Percentiles rank a stretch among this genome's conserved stretches.
Evolutionary conservation across 2,113 vertebrate species (phyloP).

Genomic region (Edolisoma coerulescens): DNA sequence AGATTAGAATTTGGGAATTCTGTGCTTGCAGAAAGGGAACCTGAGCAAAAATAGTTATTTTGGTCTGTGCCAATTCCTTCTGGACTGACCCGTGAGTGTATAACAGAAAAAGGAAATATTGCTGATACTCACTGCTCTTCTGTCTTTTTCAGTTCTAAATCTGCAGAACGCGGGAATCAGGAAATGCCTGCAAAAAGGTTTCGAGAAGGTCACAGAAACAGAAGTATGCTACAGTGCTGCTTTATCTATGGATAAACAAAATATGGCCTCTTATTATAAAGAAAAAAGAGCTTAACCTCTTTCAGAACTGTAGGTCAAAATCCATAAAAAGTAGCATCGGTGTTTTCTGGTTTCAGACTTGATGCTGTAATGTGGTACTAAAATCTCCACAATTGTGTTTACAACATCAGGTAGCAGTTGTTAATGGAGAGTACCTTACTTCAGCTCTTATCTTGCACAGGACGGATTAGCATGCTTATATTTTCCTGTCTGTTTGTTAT

Average conservation of each 20-base stretch:
- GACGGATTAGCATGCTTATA: background rate
- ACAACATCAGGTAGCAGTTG: constrained; percentile 1
- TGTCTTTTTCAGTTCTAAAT: background rate
- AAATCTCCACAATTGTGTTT: background rate
- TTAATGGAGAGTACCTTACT: background rate
- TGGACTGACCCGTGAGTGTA: fast-evolving
- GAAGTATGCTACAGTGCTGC: background rate
- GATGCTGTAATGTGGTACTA: background rate
- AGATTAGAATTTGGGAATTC: background rate
- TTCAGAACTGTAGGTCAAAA: background rate
- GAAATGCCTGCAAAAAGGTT: constrained; percentile 44
- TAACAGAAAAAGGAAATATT: constrained; percentile 3
- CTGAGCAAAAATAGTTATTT: background rate
- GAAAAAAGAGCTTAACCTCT: background rate
- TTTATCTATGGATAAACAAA: constrained; percentile 40
- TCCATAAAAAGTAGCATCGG: background rate
- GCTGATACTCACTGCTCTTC: background rate
- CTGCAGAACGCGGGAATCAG: background rate
- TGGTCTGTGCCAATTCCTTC: background rate
- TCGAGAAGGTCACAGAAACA: constrained; percentile 23
- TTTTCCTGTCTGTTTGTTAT: background rate
- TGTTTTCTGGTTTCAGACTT: background rate
- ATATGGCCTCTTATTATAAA: background rate
- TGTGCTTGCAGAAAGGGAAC: background rate
- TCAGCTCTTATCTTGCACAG: background rate